Evolutionary conservation across 2,113 vertebrate species (phyloP).

Genomic region (Gopherus flavomarginatus): DNA sequence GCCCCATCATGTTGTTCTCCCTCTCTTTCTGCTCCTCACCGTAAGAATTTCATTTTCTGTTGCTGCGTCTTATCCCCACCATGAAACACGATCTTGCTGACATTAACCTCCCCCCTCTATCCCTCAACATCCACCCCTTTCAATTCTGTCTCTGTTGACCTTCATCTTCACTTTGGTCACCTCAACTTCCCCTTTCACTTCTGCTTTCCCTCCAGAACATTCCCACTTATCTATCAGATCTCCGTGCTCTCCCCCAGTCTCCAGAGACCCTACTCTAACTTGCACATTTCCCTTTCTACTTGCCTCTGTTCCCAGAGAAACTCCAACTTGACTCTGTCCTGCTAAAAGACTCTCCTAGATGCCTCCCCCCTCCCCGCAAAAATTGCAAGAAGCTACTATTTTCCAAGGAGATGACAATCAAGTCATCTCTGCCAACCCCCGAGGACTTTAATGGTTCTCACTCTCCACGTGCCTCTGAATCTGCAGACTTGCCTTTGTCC

Average conservation of each 20-base stretch:
- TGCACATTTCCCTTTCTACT: neutral
- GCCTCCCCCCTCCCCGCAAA: neutral
- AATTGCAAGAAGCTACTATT: neutral
- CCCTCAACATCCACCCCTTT: neutral
- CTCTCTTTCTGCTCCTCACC: neutral
- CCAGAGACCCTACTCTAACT: rapidly evolving
- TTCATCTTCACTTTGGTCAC: neutral
- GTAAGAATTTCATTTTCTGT: neutral
- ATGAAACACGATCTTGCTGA: neutral
- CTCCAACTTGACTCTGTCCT: neutral
- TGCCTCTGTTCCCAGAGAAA: neutral
- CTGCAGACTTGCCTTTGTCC: neutral
- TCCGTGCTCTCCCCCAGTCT: neutral
- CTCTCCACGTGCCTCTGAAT: neutral
- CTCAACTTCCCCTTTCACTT: neutral
- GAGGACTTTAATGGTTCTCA: neutral
- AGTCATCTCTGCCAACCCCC: neutral
- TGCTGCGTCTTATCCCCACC: neutral
- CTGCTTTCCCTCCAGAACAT: neutral
- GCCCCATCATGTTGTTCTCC: neutral
- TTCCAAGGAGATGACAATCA: neutral
- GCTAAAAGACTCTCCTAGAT: neutral
- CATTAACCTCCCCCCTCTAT: neutral
- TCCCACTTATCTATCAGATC: neutral
- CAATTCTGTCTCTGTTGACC: neutral